phyloP scores from a whole-genome alignment of 2,113 vertebrate species.

The Channa argus region DNA sequence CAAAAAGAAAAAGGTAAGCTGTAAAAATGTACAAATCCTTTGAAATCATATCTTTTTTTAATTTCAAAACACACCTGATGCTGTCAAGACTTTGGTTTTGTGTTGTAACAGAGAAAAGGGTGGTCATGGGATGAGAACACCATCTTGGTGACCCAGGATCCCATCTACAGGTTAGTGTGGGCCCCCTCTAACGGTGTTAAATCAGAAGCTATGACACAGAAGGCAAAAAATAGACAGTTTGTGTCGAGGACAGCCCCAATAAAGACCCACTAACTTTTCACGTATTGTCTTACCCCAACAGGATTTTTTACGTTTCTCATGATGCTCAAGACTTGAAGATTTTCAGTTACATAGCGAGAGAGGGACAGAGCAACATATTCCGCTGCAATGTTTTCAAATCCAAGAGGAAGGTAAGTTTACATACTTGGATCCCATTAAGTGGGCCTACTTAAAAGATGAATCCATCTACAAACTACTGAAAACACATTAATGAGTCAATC shows the following conservation, averaged over 20 bases:
- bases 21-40: background rate
- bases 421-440: no score
- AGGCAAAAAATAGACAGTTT: background rate
- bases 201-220: background rate
- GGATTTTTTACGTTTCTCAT: constrained; percentile 98
- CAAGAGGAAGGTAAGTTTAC: constrained; percentile 92
- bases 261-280: background rate
- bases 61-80: background rate
- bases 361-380: constrained; percentile 93
- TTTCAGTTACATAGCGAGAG: constrained; percentile 97
- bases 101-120: constrained; percentile 88
- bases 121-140: constrained; percentile 94
- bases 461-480: no score
- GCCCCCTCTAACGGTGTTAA: background rate
- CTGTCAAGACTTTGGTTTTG: background rate
- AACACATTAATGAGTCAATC: no score
- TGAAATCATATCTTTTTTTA: background rate
- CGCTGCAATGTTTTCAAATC: constrained; percentile 98
- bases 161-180: constrained; percentile 90
- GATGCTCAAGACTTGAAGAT: constrained; percentile 98
- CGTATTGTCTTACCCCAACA: constrained; percentile 62
- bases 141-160: constrained; percentile 93
- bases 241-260: no score
- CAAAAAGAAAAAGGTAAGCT: constrained; percentile 93
- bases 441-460: no score